Evolutionary conservation across 2,888 invertebrate species (phyloP).

Genomic region (Malthinus flaveolus): DNA sequence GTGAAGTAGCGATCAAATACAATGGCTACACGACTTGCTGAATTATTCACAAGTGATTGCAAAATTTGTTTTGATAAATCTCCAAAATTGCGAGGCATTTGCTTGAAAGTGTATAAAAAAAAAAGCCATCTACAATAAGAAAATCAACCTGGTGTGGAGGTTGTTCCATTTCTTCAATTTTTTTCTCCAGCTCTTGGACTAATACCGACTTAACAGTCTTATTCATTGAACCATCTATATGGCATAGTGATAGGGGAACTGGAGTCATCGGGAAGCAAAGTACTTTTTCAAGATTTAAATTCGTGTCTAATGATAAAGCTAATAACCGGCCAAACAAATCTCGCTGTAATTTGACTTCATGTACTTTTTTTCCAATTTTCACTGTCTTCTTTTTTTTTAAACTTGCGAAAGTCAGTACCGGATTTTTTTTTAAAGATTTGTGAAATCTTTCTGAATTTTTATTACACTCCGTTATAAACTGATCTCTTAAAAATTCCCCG

Average conservation of each 20-base stretch:
- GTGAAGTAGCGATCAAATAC: constrained; percentile 35
- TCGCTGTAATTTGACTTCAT: constrained; percentile 37
- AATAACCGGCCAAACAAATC: constrained; percentile 41
- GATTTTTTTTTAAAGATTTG: constrained; percentile 34
- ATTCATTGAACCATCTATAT: background rate
- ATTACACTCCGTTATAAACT: constrained; percentile 38
- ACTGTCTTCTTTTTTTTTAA: constrained; percentile 31
- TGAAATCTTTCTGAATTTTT: constrained; percentile 35
- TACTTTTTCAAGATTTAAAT: background rate
- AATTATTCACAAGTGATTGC: constrained; percentile 28
- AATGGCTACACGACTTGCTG: constrained; percentile 25
- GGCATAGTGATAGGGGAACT: background rate
- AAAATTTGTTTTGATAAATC: constrained; percentile 35
- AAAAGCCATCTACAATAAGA: background rate
- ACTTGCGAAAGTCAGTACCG: constrained; percentile 29
- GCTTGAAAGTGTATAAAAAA: constrained; percentile 1
- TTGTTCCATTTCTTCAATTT: background rate
- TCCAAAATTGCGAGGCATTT: constrained; percentile 32
- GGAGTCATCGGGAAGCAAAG: background rate
- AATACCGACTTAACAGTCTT: background rate
- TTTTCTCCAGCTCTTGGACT: background rate
- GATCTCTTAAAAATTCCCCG: constrained; percentile 31
- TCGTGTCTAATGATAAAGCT: constrained; percentile 28
- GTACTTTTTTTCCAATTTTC: constrained; percentile 35
- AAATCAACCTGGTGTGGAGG: background rate